Evolutionary conservation across 2,113 vertebrate species (phyloP), one percentile per base, ranked within the genome.

Genomic region (Vulpes vulpes): DNA sequence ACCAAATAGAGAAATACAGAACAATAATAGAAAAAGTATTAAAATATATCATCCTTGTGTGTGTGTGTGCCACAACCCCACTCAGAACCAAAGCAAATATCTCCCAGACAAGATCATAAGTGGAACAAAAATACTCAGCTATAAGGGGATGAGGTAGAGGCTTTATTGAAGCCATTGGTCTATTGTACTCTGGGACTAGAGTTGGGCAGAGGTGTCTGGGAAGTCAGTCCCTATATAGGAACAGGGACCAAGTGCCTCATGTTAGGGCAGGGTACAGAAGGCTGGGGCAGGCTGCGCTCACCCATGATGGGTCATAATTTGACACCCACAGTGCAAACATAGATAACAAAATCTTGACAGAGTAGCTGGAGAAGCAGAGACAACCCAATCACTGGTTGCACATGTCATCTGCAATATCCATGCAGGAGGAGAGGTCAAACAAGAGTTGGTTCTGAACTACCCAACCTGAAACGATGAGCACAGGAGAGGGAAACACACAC

Each of bases 81-180:
- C 55, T 93, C 57, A 59, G 51, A 89, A 80, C 25, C 60, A 85
- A 79, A 69, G 38, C 11, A 64, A 71, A 11, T 11, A 9, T 86
- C 20, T 65, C 38, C 22, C 27, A 35, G 51, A 23, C 25, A 30
- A 73, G 62, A 69, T 49, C 38, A 19, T 17, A 69, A 57, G 59
- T 23, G 49, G 71, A 43, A 4, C 35, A 51, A 51, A 76, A 43
- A 30, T 25, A 17, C 9, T 14, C 55, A 8, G 57, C 15, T 0
- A 0, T 2, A 23, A 51, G 57, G 15, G 4, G 15, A 35, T 5
- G 4, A 15, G 11, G 3, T 6, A 23, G 20, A 7, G 20, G 11
- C 10, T 3, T 2, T 60, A n/a, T 25, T 25, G 35, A 9, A 60
- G 53, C 25, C 25, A 5, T 0, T 2, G 7, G 5, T 30, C 43